Base-by-base conservation (phyloP, 2,888 invertebrate species). In the Lepeophtheirus nordmannii region DNA sequence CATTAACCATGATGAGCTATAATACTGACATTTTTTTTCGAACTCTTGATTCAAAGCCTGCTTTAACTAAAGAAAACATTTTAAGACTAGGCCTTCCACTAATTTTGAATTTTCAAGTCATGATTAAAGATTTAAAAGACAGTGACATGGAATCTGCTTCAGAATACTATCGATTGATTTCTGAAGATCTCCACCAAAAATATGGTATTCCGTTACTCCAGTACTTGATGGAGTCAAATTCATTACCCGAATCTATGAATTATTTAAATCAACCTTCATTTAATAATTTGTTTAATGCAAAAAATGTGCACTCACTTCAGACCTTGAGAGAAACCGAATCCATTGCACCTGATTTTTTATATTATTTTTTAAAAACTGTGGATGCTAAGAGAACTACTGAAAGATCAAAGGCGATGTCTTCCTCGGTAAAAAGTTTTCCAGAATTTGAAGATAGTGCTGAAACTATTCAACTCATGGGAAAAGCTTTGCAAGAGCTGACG, bases 381-480 rank as follows among this genome's bases (percentile, higher is more conserved):
- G 53, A 46, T 14, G 53, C 53, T 5, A 46, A 46, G 53, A 14
- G 53, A 17, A 46, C n/a, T 8, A n/a, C 53, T 5, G 53, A 46
- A 17, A 2, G 53, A n/a, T n/a, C n/a, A 1, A 46, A 46, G 8
- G 53, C 53, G n/a, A 46, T 46, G n/a, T 46, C 53, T 14, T 14
- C 53, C 53, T 46, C 53, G 1, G 30, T 46, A 14, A 46, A 46
- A 46, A 46, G 53, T 46, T 17, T 17, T 46, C 53, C 53, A 17
- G 53, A 46, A 17, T 46, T 46, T 46, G 53, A 46, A 17, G 53
- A 46, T 46, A 46, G 53, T 8, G n/a, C 53, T 46, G 53, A 46
- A 46, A 46, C 53, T 8, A 8, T 46, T 46, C 53, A 30, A 46
- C 53, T 46, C 8, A 46, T 46, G 53, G 53, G 53, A 5, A 46